These are phyloP conservation scores for Melanotaenia maccullochi DNA, from an alignment of 2,797 vertebrate species.

Conservation along the genomic window DNA sequence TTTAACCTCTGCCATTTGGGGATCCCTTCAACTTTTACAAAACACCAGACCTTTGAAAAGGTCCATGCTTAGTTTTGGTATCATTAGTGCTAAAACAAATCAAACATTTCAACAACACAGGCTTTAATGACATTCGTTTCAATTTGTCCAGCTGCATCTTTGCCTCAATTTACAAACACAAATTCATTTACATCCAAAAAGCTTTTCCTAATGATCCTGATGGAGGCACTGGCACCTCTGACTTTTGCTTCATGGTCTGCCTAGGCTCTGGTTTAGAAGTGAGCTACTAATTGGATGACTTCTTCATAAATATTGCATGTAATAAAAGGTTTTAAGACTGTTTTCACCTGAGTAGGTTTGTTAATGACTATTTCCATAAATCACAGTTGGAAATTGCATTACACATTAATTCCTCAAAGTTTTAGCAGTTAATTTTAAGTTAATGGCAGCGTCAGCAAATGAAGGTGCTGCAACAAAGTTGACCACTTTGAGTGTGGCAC, in stretches of 20 bases:
- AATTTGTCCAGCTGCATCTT: not conserved
- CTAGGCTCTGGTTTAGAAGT: slow-evolving; percentile 23
- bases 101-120: not conserved
- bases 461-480: not conserved
- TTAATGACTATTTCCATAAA: slow-evolving; percentile 68
- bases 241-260: slow-evolving; percentile 10
- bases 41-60: not conserved
- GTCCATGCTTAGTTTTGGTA: not conserved
- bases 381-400: slow-evolving; percentile 54
- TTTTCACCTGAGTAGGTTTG: slow-evolving; percentile 66
- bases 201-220: not conserved
- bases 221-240: not conserved
- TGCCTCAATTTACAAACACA: not conserved
- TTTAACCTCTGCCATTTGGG: not conserved
- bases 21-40: not conserved
- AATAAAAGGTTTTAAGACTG: slow-evolving; percentile 56
- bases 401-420: slow-evolving; percentile 41
- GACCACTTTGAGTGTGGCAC: not conserved
- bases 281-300: slow-evolving; percentile 49
- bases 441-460: slow-evolving; percentile 14
- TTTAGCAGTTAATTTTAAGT: slow-evolving; percentile 39
- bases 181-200: slow-evolving; percentile 1
- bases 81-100: not conserved
- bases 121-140: not conserved
- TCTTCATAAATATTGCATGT: slow-evolving; percentile 61